Evolutionary conservation across 2,888 invertebrate genomes (phyloP), one percentile per base, ranked within the genome.

Genomic region (Arctia plantaginis): DNA sequence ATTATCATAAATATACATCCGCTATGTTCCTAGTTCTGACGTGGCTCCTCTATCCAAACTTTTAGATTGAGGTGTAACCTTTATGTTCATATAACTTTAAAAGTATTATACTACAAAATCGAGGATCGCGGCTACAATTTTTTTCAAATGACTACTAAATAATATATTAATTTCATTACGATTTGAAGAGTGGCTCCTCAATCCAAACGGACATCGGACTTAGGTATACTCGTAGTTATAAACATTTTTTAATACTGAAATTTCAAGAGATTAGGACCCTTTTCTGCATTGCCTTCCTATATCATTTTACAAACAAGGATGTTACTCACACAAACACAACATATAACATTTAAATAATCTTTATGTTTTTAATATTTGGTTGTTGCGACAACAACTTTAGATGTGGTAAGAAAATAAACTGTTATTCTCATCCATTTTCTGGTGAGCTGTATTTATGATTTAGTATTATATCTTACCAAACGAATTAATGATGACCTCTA

Each of bases 391-490:
- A 62, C 4, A 62, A 30, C 62, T 62, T 62, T 62, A 62, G 18
- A 30, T 7, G 30, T 30, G 62, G 30, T 27, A 30, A 62, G 62
- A 30, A 62, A 62, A 62, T 18, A 30, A 27, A 62, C 18, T 62
- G 15, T 62, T 30, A 59, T 59, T 27, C 59, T 13, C 59, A 59
- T 13, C 27, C 3, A 27, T 27, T 59, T n/a, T 59, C 27, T 59
- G n/a, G 27, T 27, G 18, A 30, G 62, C 62, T 30, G 30, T 30
- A 66, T 66, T 66, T 23, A 66, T 66, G 62, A 62, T 66, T 66
- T 39, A 66, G 66, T 66, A 62, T 18, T 62, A 30, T 62, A 30
- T 62, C 62, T 30, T 62, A 62, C 30, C 62, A 18, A 59, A 59
- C 59, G 13, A 59, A 59, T 59, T 59, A 59, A 59, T 27, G 59